Conservation (phyloP, 2,797 vertebrate genomes). For the Tadarida brasiliensis region DNA sequence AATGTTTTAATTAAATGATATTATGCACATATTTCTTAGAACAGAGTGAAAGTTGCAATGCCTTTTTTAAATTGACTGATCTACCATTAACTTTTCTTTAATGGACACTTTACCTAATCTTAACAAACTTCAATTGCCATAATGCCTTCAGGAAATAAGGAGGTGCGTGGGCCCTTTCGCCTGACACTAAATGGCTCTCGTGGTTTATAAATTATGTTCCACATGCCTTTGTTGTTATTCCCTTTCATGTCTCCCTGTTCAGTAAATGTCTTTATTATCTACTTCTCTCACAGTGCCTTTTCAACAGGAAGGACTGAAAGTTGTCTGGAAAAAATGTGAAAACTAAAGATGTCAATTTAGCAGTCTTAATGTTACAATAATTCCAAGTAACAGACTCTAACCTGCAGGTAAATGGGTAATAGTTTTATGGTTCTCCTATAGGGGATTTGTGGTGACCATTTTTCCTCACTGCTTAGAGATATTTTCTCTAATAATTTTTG, state of each 20-base stretch:
- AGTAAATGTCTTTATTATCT: background rate
- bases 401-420: background rate
- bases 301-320: background rate
- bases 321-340: background rate
- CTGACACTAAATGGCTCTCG: background rate
- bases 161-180: background rate
- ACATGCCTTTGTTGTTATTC: background rate
- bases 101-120: background rate
- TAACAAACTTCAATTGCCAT: background rate
- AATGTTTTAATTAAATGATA: background rate
- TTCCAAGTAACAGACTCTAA: background rate
- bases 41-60: background rate
- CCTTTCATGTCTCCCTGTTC: background rate
- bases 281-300: background rate
- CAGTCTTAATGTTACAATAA: background rate
- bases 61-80: background rate
- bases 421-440: background rate
- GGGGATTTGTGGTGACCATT: background rate
- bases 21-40: background rate
- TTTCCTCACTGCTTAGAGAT: background rate
- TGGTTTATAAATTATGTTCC: background rate
- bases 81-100: background rate
- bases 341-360: background rate
- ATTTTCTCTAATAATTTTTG: conserved; percentile 4
- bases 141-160: background rate